Evolutionary conservation across 1,140 invertebrate species (phyloP), one percentile per base, ranked within the genome.

Genomic region (Leptinotarsa undecemlineata): DNA sequence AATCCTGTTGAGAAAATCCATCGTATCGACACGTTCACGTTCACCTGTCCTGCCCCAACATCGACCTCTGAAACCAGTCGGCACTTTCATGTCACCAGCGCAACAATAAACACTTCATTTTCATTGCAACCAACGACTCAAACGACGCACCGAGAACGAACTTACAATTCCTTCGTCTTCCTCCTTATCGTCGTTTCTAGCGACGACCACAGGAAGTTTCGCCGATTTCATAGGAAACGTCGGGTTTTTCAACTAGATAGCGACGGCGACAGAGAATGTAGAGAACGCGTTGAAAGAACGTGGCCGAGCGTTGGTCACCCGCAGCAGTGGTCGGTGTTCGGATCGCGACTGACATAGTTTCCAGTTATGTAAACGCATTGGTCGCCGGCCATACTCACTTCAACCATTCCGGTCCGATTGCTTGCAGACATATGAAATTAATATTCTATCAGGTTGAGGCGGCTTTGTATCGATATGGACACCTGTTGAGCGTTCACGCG

Each of bases 21-120:
- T 78, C 17, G 74, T 60, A 51, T 68, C 63, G 63, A 76, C 57
- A 1, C 51, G 73, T 68, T 69, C 70, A 57, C 13, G 73, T 68
- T 69, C 70, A 23, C 69, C 64, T 33, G 75, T 76, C 69, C 77
- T 77, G 74, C 78, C 79, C 71, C 79, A 80, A 75, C 79, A 80
- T 73, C 75, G 77, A 75, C 79, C 74, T 77, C 75, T 76, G 26
- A 71, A 78, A 72, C 76, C 51, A 74, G 75, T 74, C 75, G 57
- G 74, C 74, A 75, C 68, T 75, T 71, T 71, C 68, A 75, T 75
- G 48, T 71, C 74, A 75, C 63, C 57, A 51, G 61, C 51, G 57
- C 66, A 69, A 48, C 51, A 69, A 48, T 4, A 57, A 68, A 68
- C 73, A 74, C 69, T 69, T 69, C 67, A 74, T 63, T 67, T 60